Base-by-base conservation (phyloP, 2,113 vertebrate genomes). In the Bagarius yarrelli region DNA sequence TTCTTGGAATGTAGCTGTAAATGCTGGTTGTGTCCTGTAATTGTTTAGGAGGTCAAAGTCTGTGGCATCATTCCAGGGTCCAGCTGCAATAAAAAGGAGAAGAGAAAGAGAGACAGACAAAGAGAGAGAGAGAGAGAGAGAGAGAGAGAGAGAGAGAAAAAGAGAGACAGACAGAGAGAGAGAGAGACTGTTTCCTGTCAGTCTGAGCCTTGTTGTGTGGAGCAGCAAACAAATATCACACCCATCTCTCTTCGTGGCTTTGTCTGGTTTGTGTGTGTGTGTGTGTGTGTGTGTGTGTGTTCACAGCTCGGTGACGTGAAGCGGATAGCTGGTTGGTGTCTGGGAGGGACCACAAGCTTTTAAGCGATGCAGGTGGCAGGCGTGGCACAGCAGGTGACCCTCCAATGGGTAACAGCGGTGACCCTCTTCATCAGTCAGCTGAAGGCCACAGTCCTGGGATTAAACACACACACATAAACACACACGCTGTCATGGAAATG, bases 271-370 rank as follows among this genome's bases (percentile, higher is more conserved):
- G 50, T 72, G 66, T 81, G 81, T 78, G 85, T 83, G 84, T 72
- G 79, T 85, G 86, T 83, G 79, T 19, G 14, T 2, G 56, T 34
- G 34, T 72, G 80, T 55, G 63, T 85, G 55, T 69, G 80, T 83
- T 98, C 94, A 99, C 92, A 99, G 95, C 89, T 98, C 96, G 0
- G 98, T 98, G 87, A 98, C 94, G 0, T 98, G 98, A 83, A 98
- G 93, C 0, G 96, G 95, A 70, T 96, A 95, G 73, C 91, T 93
- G 0, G 95, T 92, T 16, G 95, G 90, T 0, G 92, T 90, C 57
- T 94, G 94, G 0, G 93, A 81, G 0, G 94, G 89, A 52, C 89
- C 87, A 74, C 93, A 91, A 5, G 91, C 85, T 78, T 94, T 94
- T 0, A 99, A 94, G 83, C 96, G 94, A 83, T 95, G 91, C 89